phyloP scores from a whole-genome alignment of 2,888 invertebrate species.

The Apodemia duryi region DNA sequence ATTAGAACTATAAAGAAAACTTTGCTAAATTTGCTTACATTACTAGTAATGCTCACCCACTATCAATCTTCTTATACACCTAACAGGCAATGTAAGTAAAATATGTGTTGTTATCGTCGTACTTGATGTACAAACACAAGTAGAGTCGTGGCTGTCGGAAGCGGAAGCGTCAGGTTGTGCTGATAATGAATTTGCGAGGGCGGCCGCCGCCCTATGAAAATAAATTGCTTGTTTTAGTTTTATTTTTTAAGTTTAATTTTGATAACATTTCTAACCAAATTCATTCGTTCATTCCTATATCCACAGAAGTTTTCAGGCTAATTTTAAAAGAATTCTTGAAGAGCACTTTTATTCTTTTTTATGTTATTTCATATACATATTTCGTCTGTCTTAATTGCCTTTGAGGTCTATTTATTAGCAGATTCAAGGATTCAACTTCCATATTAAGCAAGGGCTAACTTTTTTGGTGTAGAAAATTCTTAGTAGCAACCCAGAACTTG shows the following conservation, averaged over 20 bases:
- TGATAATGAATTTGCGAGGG: slow-evolving; percentile 75
- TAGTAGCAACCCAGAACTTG: too few relatives aligned
- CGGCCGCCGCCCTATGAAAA: slow-evolving; percentile 67
- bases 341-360: too few relatives aligned
- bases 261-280: slow-evolving; percentile 35
- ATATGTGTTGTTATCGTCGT: neutral
- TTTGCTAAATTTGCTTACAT: slow-evolving; percentile 23
- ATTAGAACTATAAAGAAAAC: neutral
- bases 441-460: too few relatives aligned
- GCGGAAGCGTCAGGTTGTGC: slow-evolving; percentile 71
- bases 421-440: too few relatives aligned
- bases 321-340: too few relatives aligned
- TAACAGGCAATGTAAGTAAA: slow-evolving; percentile 38
- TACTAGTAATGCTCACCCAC: slow-evolving; percentile 13
- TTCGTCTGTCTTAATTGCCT: too few relatives aligned
- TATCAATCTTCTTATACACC: neutral
- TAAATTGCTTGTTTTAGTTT: slow-evolving; percentile 66
- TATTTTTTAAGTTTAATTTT: slow-evolving; percentile 62
- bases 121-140: slow-evolving; percentile 26
- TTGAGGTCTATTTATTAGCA: too few relatives aligned
- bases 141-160: slow-evolving; percentile 47
- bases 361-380: too few relatives aligned
- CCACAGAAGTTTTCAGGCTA: too few relatives aligned
- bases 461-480: too few relatives aligned
- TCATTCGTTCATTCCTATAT: neutral